Conservation (phyloP, 1,140 invertebrate genomes). For the Ladona fulva region DNA sequence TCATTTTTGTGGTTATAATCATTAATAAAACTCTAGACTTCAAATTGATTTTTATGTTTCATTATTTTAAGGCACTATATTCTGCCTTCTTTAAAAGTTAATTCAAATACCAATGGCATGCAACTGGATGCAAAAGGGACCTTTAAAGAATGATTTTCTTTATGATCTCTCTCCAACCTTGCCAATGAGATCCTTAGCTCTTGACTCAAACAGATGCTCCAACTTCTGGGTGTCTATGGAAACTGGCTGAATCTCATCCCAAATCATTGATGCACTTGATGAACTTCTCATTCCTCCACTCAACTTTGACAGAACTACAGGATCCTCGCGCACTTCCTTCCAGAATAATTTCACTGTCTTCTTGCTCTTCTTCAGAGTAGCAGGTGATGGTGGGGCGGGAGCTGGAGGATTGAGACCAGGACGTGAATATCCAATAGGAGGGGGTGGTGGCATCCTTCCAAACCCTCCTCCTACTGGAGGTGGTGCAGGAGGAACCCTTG, state of each 20-base stretch:
- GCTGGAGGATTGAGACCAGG: constrained; percentile 35
- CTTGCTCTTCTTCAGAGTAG: constrained; percentile 71
- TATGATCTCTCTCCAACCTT: constrained; percentile 54
- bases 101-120: no score
- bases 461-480: constrained; percentile 35
- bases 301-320: constrained; percentile 56
- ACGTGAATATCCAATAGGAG: constrained; percentile 25
- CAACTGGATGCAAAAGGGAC: no score
- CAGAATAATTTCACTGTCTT: constrained; percentile 99
- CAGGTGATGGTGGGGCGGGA: constrained; percentile 34
- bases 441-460: constrained; percentile 17
- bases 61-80: no score
- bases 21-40: no score
- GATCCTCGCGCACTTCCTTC: constrained; percentile 87
- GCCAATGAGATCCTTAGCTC: constrained; percentile 87
- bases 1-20: no score
- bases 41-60: no score
- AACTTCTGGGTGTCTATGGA: constrained; percentile 86
- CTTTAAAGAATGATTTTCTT: no score
- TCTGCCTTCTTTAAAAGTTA: no score
- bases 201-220: constrained; percentile 94
- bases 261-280: constrained; percentile 65
- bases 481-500: constrained; percentile 32
- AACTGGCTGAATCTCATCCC: constrained; percentile 83
- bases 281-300: neutral